Evolutionary conservation across 1,140 invertebrate species (phyloP).

Genomic region (Xylocopa sonorina): DNA sequence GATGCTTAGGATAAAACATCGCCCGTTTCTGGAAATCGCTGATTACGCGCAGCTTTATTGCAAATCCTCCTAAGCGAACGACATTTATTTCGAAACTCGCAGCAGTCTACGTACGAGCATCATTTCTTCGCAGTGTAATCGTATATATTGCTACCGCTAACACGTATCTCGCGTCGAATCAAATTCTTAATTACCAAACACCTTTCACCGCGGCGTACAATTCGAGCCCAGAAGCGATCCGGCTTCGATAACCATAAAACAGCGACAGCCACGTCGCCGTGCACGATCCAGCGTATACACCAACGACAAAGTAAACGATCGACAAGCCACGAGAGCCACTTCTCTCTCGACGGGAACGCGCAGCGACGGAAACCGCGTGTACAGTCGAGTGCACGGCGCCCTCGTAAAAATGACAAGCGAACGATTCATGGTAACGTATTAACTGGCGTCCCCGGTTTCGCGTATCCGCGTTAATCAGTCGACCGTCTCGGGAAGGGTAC

Average conservation of each 20-base stretch:
- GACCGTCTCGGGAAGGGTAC: not conserved
- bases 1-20: not conserved
- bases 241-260: no score
- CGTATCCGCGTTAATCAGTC: not conserved
- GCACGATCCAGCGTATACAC: no score
- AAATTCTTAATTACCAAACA: no score
- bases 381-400: not conserved
- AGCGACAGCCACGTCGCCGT: no score
- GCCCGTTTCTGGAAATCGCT: not conserved
- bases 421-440: not conserved
- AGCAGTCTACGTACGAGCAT: no score
- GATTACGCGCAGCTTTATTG: not conserved
- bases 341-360: not conserved
- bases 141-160: no score
- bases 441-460: not conserved
- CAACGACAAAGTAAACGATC: not conserved
- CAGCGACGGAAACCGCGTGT: not conserved
- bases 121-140: no score
- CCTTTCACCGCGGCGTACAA: no score
- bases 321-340: not conserved
- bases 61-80: not conserved
- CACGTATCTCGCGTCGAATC: no score
- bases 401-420: not conserved
- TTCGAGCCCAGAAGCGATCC: no score
- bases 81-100: no score